Evolutionary conservation across 2,113 vertebrate genomes (phyloP), one percentile per base, ranked within the genome.

Genomic region (Kryptolebias marmoratus): DNA sequence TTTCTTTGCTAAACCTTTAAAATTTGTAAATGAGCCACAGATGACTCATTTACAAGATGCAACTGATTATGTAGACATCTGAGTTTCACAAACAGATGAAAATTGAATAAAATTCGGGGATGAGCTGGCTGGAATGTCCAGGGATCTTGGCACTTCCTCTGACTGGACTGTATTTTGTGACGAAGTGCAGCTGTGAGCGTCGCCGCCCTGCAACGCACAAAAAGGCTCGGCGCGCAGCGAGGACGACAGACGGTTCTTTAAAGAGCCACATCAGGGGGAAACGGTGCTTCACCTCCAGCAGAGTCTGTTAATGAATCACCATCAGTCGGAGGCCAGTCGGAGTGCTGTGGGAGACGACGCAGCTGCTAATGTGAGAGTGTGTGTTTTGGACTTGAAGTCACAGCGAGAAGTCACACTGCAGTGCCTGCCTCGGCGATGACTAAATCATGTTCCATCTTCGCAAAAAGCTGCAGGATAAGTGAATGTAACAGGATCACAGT

Each of bases 251-350:
- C 59, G 2, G 53, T n/a, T 73, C 22, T 11, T 31, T 14, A 42
- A 39, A 31, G 39, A 63, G 2, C 64, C 36, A 5, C 18, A 31
- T 86, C 73, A 67, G 76, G 71, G 49, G 36, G 32, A 54, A 56
- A 15, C 4, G 32, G 42, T 15, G 31, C 18, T 64, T 53, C 49
- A 57, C 49, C 44, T 80, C 81, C 73, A 66, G 79, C 71, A 4
- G 82, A 81, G 85, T 39, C 55, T 74, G 83, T 84, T 79, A 86
- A 89, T 84, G 81, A 89, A 82, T 82, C 78, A 66, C 66, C 79
- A 78, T 42, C 82, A 71, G 84, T 72, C 68, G 72, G 84, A 81
- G 72, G 62, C 60, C 76, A 50, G 68, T 77, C 31, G 1, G 18
- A 56, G 58, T 49, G 32, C 80, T 9, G 80, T 75, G 82, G 78